Evolutionary conservation across 2,113 vertebrate genomes (phyloP), one percentile per base, ranked within the genome.

Genomic region (Ibidorhyncha struthersii): DNA sequence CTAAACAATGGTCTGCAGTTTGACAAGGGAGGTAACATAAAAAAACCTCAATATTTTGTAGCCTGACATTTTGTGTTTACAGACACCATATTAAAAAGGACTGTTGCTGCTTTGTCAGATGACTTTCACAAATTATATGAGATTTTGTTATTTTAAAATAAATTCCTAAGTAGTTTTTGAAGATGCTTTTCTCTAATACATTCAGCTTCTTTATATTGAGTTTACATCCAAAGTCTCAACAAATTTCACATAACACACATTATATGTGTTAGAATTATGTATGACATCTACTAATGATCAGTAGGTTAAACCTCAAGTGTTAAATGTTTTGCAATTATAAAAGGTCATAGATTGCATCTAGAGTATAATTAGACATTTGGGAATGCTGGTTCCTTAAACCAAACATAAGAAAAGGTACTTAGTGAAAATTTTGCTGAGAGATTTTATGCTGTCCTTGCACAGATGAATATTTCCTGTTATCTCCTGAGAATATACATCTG

Each of bases 311-410:
- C 32, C 17, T 78, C 65, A 82, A 82, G 56, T 80, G 56, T 58
- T 89, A 87, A 83, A 82, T 72, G 34, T 94, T 87, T 89, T 94
- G 62, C 41, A 96, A 77, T 94, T 93, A 85, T 90, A 90, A 91
- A 85, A 96, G 69, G 77, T 95, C 77, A 89, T 65, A 87, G 47
- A 86, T 61, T 82, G 52, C 43, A 93, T 92, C 55, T 88, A 40
- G 10, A 84, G 55, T 36, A 86, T 92, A 93, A 95, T 94, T 87
- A 89, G 77, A 45, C 89, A 70, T 94, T 93, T 89, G 73, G 71
- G 80, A 93, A 71, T 93, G 4, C 15, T 9, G 4, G 5, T 45
- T 88, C 45, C 30, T 96, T 65, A 72, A 92, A 74, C 4, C 8
- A 84, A 93, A 82, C 5, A 17, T 27, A 47, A 55, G 18, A 86